phyloP scores from a whole-genome alignment of 1,140 invertebrate species.

The Sycophila sp. region DNA sequence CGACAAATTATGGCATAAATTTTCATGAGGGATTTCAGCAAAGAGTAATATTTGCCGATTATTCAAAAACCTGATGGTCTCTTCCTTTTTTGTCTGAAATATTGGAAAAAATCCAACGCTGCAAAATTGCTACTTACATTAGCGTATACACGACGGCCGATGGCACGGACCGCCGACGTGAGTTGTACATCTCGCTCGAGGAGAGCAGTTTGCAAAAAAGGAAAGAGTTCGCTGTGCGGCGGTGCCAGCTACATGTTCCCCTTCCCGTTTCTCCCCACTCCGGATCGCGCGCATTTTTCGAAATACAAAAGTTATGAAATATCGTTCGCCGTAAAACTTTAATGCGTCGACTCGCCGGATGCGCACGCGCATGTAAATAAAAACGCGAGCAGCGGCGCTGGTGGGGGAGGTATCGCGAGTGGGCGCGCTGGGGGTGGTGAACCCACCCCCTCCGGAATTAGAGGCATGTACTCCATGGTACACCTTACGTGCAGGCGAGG shows the following conservation, averaged over 20 bases:
- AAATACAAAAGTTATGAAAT: constrained; percentile 66
- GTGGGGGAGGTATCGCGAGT: neutral
- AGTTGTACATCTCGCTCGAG: neutral
- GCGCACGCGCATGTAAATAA: constrained; percentile 35
- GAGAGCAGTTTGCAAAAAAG: neutral
- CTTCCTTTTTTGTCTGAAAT: too few relatives aligned
- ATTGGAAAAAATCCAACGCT: too few relatives aligned
- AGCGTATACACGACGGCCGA: neutral
- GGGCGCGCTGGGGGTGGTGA: too few relatives aligned
- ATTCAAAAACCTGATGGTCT: too few relatives aligned
- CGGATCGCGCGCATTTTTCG: constrained; percentile 56
- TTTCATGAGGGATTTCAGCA: too few relatives aligned
- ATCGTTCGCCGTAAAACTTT: constrained; percentile 64
- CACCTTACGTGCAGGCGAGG: neutral
- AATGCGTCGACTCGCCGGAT: constrained; percentile 52
- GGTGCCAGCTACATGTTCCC: neutral
- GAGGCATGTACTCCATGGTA: neutral
- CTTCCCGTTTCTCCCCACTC: neutral
- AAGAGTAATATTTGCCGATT: too few relatives aligned
- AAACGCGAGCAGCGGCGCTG: constrained; percentile 22
- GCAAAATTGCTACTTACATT: neutral
- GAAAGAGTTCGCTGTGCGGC: neutral
- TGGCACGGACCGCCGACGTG: neutral
- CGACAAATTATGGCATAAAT: too few relatives aligned
- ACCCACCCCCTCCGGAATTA: too few relatives aligned